Percentiles rank a stretch among this genome's conserved stretches.
These are phyloP conservation scores for Amniataba percoides DNA, from an alignment of 2,797 vertebrate species.

Conservation along the genomic window DNA sequence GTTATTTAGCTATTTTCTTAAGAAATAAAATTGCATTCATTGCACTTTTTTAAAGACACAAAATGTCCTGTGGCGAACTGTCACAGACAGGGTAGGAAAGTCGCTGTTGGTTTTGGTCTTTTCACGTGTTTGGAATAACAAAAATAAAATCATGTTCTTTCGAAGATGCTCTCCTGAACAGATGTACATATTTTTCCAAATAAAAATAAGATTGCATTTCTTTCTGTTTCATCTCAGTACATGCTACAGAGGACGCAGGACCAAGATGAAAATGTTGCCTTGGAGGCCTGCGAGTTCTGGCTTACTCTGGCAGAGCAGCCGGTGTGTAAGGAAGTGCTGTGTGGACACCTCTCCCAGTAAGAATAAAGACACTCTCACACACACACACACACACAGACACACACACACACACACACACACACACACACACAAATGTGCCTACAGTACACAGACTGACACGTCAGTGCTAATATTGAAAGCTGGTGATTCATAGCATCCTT, in stretches of 20 bases:
- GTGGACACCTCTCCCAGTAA: conserved; percentile 95
- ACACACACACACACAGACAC: conserved; percentile 27
- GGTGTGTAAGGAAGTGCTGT: conserved; percentile 96
- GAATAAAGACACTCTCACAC: conserved; percentile 67
- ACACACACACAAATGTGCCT: conserved; percentile 15
- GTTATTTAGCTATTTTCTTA: neutral
- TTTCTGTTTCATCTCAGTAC: conserved; percentile 82
- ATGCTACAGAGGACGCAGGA: conserved; percentile 97
- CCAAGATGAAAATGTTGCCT: conserved; percentile 96
- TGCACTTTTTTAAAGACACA: neutral
- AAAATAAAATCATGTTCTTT: neutral
- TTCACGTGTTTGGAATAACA: neutral
- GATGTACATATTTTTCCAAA: too few relatives aligned
- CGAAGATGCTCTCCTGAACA: neutral
- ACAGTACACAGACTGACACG: conserved; percentile 21
- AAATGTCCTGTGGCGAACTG: neutral
- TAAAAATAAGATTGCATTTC: neutral
- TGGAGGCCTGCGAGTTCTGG: conserved; percentile 99
- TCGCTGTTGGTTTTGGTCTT: neutral
- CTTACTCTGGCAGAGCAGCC: conserved; percentile 96
- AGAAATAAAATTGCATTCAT: too few relatives aligned
- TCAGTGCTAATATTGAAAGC: conserved; percentile 31
- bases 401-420: conserved; percentile 33
- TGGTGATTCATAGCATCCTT: conserved; percentile 64
- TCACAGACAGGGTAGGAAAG: neutral